Conservation (phyloP, 1,140 invertebrate genomes). For the Drosophila asahinai region DNA sequence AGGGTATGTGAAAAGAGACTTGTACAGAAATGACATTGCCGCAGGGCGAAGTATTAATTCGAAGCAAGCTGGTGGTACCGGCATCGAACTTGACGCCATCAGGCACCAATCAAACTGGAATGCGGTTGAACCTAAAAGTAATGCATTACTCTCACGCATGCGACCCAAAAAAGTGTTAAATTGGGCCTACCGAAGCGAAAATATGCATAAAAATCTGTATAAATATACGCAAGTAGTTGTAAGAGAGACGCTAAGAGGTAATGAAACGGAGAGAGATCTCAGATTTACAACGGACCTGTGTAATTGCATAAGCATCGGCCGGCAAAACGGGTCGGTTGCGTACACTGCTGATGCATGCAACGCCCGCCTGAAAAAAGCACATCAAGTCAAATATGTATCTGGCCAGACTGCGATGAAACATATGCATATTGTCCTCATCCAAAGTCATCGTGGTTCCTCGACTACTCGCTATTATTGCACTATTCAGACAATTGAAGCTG, state of each 20-base stretch:
- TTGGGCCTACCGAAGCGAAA: conserved; percentile 51
- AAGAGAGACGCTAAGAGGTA: conserved; percentile 10
- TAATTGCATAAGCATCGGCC: conserved; percentile 76
- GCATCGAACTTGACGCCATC: conserved; percentile 73
- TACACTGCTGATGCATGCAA: conserved; percentile 62
- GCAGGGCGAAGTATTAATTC: conserved; percentile 43
- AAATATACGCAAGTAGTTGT: background rate
- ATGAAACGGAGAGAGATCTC: conserved; percentile 24
- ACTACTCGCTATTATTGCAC: background rate
- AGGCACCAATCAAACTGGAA: conserved; percentile 71
- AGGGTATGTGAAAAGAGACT: background rate
- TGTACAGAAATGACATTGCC: conserved; percentile 57
- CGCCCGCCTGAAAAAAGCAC: conserved; percentile 41
- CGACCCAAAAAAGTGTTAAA: conserved; percentile 72
- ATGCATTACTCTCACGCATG: conserved; percentile 60
- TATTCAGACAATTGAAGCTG: background rate
- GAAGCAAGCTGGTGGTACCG: conserved; percentile 48
- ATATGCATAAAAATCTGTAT: background rate
- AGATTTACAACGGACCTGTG: conserved; percentile 46
- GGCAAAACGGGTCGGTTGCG: conserved; percentile 80
- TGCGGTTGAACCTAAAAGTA: conserved; percentile 66
- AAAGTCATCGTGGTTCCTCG: conserved; percentile 24
- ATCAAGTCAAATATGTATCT: conserved; percentile 71
- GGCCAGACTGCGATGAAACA: conserved; percentile 21
- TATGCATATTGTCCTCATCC: conserved; percentile 47